phyloP scores from a whole-genome alignment of 2,888 invertebrate genomes.

The Leucophenga maculata region DNA sequence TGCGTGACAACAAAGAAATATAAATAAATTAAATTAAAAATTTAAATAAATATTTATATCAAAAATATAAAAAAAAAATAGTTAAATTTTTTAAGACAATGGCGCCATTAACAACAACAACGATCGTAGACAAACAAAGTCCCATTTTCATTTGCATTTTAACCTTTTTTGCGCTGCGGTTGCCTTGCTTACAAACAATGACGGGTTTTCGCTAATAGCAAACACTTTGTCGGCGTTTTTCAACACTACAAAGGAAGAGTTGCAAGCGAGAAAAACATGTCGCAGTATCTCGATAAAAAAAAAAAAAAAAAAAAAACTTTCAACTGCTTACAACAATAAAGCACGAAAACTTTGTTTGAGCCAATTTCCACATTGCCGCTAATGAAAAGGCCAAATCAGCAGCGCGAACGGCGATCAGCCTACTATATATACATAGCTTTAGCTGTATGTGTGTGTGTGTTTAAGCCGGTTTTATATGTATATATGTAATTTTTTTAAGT shows the following conservation, averaged over 20 bases:
- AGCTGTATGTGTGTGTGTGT: not conserved
- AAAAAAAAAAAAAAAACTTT: not conserved
- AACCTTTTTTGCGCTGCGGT: not conserved
- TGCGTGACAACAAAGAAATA: too few species aligned
- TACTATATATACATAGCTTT: not conserved
- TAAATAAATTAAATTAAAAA: too few species aligned
- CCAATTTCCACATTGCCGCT: constrained; percentile 18
- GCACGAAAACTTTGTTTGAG: constrained; percentile 9
- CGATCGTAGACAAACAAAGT: not conserved
- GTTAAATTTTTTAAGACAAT: not conserved
- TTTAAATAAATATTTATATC: too few species aligned
- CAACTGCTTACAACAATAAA: not conserved
- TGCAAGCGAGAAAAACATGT: not conserved
- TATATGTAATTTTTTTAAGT: constrained; percentile 34
- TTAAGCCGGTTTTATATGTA: not conserved
- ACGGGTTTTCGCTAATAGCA: not conserved
- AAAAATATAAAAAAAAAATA: too few species aligned
- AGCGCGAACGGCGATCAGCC: too few species aligned
- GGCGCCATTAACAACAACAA: not conserved
- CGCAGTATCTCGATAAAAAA: not conserved
- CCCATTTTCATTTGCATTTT: constrained; percentile 2
- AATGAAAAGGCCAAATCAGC: constrained; percentile 8
- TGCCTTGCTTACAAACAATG: too few species aligned
- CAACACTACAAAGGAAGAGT: constrained; percentile 1
- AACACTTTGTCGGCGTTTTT: constrained; percentile 21